phyloP scores from a whole-genome alignment of 2,113 vertebrate species.

The Myanophis thanlyinensis region DNA sequence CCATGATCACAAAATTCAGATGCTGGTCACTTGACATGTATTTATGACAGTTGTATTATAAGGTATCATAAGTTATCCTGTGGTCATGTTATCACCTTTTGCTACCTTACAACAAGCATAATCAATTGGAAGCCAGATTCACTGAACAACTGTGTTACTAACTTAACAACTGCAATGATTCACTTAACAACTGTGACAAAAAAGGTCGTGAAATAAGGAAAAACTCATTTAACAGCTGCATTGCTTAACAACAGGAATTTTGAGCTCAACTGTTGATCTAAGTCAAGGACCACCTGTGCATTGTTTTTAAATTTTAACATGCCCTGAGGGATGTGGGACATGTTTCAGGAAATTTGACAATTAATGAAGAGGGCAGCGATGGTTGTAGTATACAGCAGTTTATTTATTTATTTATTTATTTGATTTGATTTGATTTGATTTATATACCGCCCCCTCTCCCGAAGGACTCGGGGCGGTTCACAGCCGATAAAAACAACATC shows the following conservation, averaged over 20 bases:
- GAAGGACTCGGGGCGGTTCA: too few species aligned
- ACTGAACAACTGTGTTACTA: background rate
- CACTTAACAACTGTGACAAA: background rate
- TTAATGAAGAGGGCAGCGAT: fast-evolving
- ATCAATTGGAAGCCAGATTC: background rate
- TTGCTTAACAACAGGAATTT: background rate
- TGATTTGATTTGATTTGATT: too few species aligned
- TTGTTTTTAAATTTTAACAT: background rate
- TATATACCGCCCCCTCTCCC: too few species aligned
- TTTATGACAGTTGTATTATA: background rate
- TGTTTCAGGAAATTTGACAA: background rate
- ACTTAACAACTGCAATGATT: background rate
- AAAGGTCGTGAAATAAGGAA: background rate
- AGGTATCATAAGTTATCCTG: too few species aligned
- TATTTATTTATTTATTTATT: too few species aligned
- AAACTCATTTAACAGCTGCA: background rate
- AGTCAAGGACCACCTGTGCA: background rate
- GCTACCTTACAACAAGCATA: background rate
- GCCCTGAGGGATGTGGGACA: background rate
- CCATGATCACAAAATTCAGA: background rate
- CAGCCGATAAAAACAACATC: too few species aligned
- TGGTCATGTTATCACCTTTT: background rate
- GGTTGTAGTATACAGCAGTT: fast-evolving
- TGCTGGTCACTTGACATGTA: background rate
- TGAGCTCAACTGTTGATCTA: background rate